A percentile compares a stretch with the other conserved stretches of the same genome.
These are phyloP conservation scores for Lepeophtheirus nordmannii DNA, from an alignment of 2,888 invertebrate genomes.

Conservation along the genomic window DNA sequence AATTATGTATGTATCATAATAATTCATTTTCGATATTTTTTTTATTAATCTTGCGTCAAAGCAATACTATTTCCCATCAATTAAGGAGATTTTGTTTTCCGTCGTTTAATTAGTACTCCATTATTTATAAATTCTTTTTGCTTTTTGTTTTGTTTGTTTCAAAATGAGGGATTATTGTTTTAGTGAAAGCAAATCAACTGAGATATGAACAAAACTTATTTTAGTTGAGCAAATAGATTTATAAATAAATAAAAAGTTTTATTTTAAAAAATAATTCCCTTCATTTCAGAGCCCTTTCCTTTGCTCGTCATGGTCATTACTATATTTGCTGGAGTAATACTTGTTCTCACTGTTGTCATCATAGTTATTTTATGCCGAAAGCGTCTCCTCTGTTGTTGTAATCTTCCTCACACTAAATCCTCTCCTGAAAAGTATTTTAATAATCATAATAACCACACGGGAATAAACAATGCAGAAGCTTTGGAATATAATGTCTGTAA, in stretches of 20 bases:
- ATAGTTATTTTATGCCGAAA: slow-evolving; percentile 11
- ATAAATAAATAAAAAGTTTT: too few relatives aligned
- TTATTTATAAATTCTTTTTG: too few relatives aligned
- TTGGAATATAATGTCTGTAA: not conserved
- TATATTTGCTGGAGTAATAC: slow-evolving; percentile 9
- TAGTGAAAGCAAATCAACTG: too few relatives aligned
- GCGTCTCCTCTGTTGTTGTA: slow-evolving; percentile 2
- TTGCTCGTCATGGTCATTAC: slow-evolving; percentile 6
- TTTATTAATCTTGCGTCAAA: not conserved
- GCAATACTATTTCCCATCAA: not conserved
- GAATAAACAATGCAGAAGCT: not conserved
- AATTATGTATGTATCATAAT: too few relatives aligned
- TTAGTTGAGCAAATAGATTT: too few relatives aligned
- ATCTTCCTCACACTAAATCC: slow-evolving; percentile 3
- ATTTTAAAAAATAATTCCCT: not conserved
- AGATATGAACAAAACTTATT: too few relatives aligned
- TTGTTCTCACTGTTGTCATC: slow-evolving; percentile 3
- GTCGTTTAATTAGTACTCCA: not conserved
- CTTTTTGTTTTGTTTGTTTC: too few relatives aligned
- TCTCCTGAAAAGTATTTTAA: not conserved
- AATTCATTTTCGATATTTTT: too few relatives aligned
- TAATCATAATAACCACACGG: not conserved
- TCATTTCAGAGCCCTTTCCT: slow-evolving; percentile 16
- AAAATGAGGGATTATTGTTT: too few relatives aligned
- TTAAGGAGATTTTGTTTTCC: not conserved